Percentiles rank a stretch among this genome's conserved stretches.
These are phyloP conservation scores for Sipha maydis DNA, from an alignment of 2,888 invertebrate genomes.

Conservation along the genomic window DNA sequence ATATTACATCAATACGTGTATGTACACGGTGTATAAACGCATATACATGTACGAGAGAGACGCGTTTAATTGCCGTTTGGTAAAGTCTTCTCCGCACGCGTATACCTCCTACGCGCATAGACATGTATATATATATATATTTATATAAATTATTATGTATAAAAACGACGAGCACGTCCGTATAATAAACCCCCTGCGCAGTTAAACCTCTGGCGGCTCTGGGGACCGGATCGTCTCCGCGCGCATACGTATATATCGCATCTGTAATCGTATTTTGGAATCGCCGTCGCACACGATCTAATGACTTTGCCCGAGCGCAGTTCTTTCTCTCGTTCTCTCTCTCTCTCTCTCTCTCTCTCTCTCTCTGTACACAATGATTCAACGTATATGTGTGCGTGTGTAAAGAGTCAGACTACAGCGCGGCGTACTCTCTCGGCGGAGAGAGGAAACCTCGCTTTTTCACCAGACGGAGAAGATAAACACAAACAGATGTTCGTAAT, in stretches of 20 bases:
- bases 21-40: background rate
- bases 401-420: background rate
- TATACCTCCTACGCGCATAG: background rate
- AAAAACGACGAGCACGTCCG: constrained; percentile 17
- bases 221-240: constrained; percentile 29
- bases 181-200: background rate
- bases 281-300: constrained; percentile 35
- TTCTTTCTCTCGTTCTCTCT: background rate
- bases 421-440: background rate
- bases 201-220: constrained; percentile 37
- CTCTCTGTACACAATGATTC: background rate
- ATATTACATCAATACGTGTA: background rate
- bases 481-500: constrained; percentile 43
- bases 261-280: constrained; percentile 42
- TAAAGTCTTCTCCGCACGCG: background rate
- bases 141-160: background rate
- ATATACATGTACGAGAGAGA: background rate
- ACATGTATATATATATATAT: background rate
- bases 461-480: constrained; percentile 3
- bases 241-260: background rate
- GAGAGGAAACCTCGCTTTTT: background rate
- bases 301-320: background rate
- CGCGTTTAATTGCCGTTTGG: constrained; percentile 36
- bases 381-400: background rate
- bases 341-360: background rate